Base-by-base conservation (phyloP, 2,888 invertebrate genomes). In the Nomada flava region DNA sequence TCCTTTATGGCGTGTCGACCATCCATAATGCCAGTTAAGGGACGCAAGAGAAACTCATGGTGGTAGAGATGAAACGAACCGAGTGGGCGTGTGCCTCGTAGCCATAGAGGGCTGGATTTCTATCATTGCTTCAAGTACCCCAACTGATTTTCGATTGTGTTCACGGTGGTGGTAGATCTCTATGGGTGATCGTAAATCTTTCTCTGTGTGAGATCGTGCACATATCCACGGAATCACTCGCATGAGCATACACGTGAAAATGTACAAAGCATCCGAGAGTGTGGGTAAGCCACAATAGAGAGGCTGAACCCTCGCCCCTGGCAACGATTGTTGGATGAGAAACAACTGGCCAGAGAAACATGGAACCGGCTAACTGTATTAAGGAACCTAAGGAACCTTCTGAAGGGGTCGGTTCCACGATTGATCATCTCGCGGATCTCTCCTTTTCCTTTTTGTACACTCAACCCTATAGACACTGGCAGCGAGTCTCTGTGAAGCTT, bases 251-350 rank as follows among this genome's bases (percentile, higher is more conserved):
- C 10, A 60, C 20, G 59, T 50, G 11, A 9, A 26, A 36, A 67
- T 3, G 26, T 44, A 36, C 70, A 44, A 53, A 42, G 52, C 18
- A 11, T n/a, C 23, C 52, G 50, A 47, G 36, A 18, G 71, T 60
- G 59, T 64, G 64, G 72, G 76, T 60, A 65, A 50, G n/a, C 52
- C 74, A 73, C 73, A 77, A 64, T 69, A 69, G 72, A 78, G 79
- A 79, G 62, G 70, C 44, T 9, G n/a, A 52, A 9, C 55, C 76
- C 68, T 64, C 72, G 68, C 68, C 65, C 59, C 72, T 77, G 69
- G 75, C 84, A 83, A 80, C 77, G 83, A 85, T 83, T 81, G 81
- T 78, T 71, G 78, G 36, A 74, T 36, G 71, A 73, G 70, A 80
- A 79, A 78, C 75, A 83, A 83, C 74, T 70, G 69, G 62, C n/a